Percentiles rank a stretch among this genome's conserved stretches.
Conservation (phyloP, 2,888 invertebrate genomes). For the Melipona bicolor region DNA sequence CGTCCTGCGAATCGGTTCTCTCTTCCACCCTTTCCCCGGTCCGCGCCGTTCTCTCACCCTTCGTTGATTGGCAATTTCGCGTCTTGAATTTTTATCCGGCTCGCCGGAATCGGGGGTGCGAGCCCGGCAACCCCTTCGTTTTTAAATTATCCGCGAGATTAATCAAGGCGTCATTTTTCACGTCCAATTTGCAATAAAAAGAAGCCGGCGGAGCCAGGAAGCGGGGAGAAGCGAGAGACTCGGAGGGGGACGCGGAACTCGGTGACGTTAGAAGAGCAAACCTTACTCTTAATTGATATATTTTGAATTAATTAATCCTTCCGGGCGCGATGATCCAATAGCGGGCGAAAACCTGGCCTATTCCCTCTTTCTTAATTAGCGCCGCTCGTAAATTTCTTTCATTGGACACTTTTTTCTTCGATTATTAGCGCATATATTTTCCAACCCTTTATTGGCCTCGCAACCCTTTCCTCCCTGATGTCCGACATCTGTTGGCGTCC, state of each 20-base stretch:
- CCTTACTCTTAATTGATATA: slow-evolving; percentile 85
- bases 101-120: slow-evolving; percentile 63
- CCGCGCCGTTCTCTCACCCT: slow-evolving; percentile 63
- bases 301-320: slow-evolving; percentile 84
- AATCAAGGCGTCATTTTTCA: slow-evolving; percentile 85
- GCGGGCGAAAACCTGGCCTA: slow-evolving; percentile 29
- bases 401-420: slow-evolving; percentile 84
- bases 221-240: slow-evolving; percentile 24
- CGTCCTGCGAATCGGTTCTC: slow-evolving; percentile 68
- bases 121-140: slow-evolving; percentile 82
- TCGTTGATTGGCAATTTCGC: slow-evolving; percentile 84
- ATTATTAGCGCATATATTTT: slow-evolving; percentile 84
- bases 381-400: slow-evolving; percentile 83
- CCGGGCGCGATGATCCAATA: slow-evolving; percentile 68
- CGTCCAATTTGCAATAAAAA: slow-evolving; percentile 84
- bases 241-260: slow-evolving; percentile 26
- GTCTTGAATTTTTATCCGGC: slow-evolving; percentile 84
- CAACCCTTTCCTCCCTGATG: slow-evolving; percentile 77
- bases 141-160: slow-evolving; percentile 84
- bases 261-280: slow-evolving; percentile 79
- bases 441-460: slow-evolving; percentile 80
- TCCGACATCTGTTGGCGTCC: slow-evolving; percentile 77
- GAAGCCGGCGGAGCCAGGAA: slow-evolving; percentile 52
- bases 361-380: slow-evolving; percentile 83
- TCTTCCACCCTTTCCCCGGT: slow-evolving; percentile 55